Percentiles rank a stretch among this genome's conserved stretches.
These are phyloP conservation scores for Matsumurasca onukii DNA, from an alignment of 1,140 invertebrate genomes.

Conservation along the genomic window DNA sequence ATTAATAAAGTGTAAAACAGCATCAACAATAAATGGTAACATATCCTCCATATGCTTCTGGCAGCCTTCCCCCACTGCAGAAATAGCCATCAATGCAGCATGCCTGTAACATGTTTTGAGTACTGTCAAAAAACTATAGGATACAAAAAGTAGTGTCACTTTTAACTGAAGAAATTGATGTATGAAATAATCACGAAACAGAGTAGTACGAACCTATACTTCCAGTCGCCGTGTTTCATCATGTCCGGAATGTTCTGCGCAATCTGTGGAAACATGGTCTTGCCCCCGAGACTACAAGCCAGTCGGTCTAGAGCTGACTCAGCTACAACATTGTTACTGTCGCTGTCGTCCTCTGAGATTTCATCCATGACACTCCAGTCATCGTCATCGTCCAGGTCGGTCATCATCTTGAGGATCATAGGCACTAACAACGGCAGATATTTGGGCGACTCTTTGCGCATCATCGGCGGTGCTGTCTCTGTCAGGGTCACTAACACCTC, in stretches of 20 bases:
- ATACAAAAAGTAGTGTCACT: background rate
- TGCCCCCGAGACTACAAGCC: conserved; percentile 94
- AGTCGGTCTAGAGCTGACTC: conserved; percentile 96
- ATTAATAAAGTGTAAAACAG: conserved; percentile 82
- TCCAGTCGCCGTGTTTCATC: conserved; percentile 83
- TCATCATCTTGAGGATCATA: conserved; percentile 92
- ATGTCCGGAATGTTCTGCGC: conserved; percentile 82
- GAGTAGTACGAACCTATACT: conserved; percentile 65
- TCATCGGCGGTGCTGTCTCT: conserved; percentile 94
- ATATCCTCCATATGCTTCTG: conserved; percentile 97
- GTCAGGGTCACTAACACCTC: conserved; percentile 94
- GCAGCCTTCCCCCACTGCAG: conserved; percentile 97
- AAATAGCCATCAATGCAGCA: conserved; percentile 97
- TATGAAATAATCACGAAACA: no score
- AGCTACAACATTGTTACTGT: conserved; percentile 91
- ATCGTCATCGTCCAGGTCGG: conserved; percentile 91
- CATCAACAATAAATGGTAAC: conserved; percentile 87
- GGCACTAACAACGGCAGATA: conserved; percentile 79
- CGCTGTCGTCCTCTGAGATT: conserved; percentile 82
- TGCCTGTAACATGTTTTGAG: conserved; percentile 58
- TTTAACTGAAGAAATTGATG: no score
- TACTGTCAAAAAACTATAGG: background rate
- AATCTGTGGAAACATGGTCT: conserved; percentile 89
- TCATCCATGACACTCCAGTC: conserved; percentile 81
- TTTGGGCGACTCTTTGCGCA: conserved; percentile 80